phyloP scores from a whole-genome alignment of 64 coral and sea anemone species.

The Montipora cactus region DNA sequence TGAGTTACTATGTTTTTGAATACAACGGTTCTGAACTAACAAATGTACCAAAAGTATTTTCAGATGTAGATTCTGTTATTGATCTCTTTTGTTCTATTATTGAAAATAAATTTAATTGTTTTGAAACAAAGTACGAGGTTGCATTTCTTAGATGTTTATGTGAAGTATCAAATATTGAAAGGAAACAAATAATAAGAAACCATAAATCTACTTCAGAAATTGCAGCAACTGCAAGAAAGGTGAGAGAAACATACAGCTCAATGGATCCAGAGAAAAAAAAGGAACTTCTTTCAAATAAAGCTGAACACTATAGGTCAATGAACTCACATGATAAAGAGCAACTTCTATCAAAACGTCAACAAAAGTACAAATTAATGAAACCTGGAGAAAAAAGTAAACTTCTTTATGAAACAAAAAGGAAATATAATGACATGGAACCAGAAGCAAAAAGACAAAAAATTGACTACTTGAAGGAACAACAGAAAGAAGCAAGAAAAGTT shows the following conservation, averaged over 20 bases:
- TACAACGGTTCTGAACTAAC: neutral
- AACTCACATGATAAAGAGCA: neutral
- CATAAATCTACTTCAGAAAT: no score
- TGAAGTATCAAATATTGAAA: conserved; percentile 9
- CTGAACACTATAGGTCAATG: conserved; percentile 50
- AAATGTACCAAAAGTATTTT: neutral
- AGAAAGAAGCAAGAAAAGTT: conserved; percentile 12
- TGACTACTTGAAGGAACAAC: neutral
- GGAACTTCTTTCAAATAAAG: conserved; percentile 54
- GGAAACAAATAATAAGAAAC: no score
- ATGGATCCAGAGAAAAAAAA: neutral
- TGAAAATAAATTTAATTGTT: no score
- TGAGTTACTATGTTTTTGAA: neutral
- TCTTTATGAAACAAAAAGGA: conserved; percentile 36
- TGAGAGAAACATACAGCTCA: no score
- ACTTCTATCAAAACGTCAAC: conserved; percentile 22
- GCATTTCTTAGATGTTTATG: conserved; percentile 20
- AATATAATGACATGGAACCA: conserved; percentile 61
- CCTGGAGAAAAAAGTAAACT: conserved; percentile 24
- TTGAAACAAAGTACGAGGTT: neutral
- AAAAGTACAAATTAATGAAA: conserved; percentile 48
- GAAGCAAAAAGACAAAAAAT: conserved; percentile 51
- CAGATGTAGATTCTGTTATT: no score
- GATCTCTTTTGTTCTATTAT: no score
- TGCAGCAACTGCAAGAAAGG: no score